Evolutionary conservation across 2,113 vertebrate genomes (phyloP), one percentile per base, ranked within the genome.

Genomic region (Hemichromis elongatus): DNA sequence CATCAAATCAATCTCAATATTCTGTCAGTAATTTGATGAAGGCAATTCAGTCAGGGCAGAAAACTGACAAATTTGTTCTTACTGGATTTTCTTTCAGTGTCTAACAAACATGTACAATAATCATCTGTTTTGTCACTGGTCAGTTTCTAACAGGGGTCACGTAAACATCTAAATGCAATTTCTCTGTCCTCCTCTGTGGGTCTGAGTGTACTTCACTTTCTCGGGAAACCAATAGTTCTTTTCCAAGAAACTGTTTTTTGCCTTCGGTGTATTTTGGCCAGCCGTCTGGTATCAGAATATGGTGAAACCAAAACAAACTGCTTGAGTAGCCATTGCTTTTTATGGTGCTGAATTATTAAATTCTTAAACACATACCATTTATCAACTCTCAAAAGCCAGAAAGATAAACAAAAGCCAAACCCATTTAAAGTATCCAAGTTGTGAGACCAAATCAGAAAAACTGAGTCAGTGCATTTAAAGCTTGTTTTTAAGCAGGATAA

Each of bases 261-360:
- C 33, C 54, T 70, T 89, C 40, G 79, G 78, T 77, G 55, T 82
- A 70, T 83, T 88, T 84, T 90, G 80, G 70, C 53, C 7, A 7
- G 70, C 26, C 2, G 11, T 80, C 50, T 70, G 90, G 56, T 59
- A 83, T 66, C 1, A 66, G 77, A 83, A 85, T 83, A 91, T 10
- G 4, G 52, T 45, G 63, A 80, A 86, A 90, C 82, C 73, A 81
- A 89, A 93, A 88, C 85, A 92, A 90, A 83, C 73, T n/a, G 21
- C 54, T 40, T 26, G 6, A 24, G 14, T 80, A 75, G 79, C 28
- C 79, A 35, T 81, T 3, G 21, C 66, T 83, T 88, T 80, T 87
- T 89, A 88, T 82, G 28, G 54, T 3, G 0, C 33, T 86, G 33
- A 85, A 75, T 77, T 55, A 79, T 55, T 80, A 89, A 90, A 86